Evolutionary conservation across 2,888 invertebrate species (phyloP).

Genomic region (Acronicta leporina): DNA sequence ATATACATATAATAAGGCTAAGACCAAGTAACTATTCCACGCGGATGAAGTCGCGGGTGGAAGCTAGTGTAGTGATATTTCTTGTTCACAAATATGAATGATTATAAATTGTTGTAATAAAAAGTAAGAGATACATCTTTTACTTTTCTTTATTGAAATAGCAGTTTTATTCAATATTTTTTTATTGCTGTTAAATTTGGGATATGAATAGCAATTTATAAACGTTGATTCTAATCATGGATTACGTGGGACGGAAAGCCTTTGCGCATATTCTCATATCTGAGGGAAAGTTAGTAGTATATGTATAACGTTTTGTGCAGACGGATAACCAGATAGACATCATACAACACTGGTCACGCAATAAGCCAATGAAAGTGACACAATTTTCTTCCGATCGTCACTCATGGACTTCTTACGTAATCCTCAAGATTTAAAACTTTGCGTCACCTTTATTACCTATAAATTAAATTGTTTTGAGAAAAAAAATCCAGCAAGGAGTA

Average conservation of each 20-base stretch:
- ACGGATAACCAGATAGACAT: slow-evolving; percentile 17
- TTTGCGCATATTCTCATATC: slow-evolving; percentile 21
- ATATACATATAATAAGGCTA: no score
- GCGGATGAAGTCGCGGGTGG: no score
- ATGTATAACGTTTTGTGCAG: slow-evolving; percentile 22
- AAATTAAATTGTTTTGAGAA: slow-evolving; percentile 28
- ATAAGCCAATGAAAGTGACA: slow-evolving; percentile 36
- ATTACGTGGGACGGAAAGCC: slow-evolving; percentile 17
- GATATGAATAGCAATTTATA: slow-evolving; percentile 11
- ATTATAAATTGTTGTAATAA: no score
- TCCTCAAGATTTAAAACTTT: not conserved
- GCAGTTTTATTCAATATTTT: not conserved
- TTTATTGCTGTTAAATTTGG: not conserved
- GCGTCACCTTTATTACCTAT: not conserved
- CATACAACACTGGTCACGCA: slow-evolving; percentile 26
- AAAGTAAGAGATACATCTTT: no score
- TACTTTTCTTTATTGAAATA: no score
- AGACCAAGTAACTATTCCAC: no score
- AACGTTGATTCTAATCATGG: slow-evolving; percentile 21
- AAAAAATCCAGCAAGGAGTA: slow-evolving; percentile 12
- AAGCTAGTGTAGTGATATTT: no score
- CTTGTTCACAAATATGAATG: no score
- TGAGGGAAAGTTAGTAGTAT: slow-evolving; percentile 45
- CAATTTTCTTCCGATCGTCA: slow-evolving; percentile 28
- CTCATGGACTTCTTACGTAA: slow-evolving; percentile 34